Evolutionary conservation across 2,797 vertebrate genomes (phyloP).

Genomic region (Ispidina lecontei): DNA sequence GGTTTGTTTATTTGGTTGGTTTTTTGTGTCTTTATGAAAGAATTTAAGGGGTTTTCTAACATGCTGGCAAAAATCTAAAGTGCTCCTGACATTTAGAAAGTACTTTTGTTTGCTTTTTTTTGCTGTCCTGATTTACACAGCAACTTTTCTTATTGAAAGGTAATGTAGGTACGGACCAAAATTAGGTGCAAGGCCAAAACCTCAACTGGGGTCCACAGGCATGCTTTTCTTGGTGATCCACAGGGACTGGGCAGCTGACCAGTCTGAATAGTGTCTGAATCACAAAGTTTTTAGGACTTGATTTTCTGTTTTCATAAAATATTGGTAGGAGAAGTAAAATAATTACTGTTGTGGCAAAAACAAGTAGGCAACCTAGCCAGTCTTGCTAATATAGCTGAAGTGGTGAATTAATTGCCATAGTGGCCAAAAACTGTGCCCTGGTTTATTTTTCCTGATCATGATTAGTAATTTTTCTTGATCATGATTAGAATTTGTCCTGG

Average conservation of each 20-base stretch:
- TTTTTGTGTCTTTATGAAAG: neutral
- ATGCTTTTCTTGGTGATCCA: neutral
- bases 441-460: neutral
- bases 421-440: neutral
- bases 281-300: neutral
- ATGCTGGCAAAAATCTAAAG: neutral
- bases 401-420: neutral
- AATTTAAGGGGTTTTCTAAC: neutral
- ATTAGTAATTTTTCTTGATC: neutral
- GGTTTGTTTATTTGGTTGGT: too few species aligned
- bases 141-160: neutral
- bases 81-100: neutral
- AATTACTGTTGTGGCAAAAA: neutral
- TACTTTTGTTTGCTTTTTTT: neutral
- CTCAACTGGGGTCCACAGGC: neutral
- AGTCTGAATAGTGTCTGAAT: neutral
- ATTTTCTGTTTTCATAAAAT: neutral
- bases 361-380: neutral
- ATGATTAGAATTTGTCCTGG: conserved; percentile 3
- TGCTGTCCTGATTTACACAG: neutral
- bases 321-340: neutral
- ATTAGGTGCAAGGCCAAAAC: neutral
- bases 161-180: neutral
- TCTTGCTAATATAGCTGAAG: neutral
- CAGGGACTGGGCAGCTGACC: neutral